Base-by-base conservation (phyloP, 2,888 invertebrate genomes). In the Sarcophaga carnaria region DNA sequence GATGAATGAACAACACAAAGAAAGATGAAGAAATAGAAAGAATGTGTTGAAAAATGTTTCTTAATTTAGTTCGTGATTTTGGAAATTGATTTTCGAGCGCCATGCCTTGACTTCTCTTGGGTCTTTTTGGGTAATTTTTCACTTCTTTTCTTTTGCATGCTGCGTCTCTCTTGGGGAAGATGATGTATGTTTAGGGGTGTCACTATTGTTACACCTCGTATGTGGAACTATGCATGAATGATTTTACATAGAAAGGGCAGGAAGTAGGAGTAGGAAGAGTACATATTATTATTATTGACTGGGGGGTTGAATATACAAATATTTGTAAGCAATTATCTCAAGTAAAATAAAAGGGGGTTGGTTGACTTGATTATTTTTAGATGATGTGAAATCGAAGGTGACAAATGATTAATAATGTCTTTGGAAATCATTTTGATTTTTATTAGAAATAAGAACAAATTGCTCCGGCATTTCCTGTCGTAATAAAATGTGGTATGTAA, bases 41-140 rank as follows among this genome's bases (percentile, higher is more conserved):
- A 82, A 81, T 86, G 81, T 82, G 86, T 71, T 83, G 85, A 78
- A 84, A 80, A 70, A 78, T 74, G 71, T 83, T 84, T 80, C 71
- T 83, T 82, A 72, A 82, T 81, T 81, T 82, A 79, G 72, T 84
- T 87, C 77, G 76, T 86, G 81, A 80, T 87, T 83, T 80, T 60
- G 81, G 71, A 54, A 85, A 85, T 88, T 86, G 86, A 88, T 81
- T 88, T 88, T 86, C 88, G 81, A 83, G 85, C 76, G 10, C 1
- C 5, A 14, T 54, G 12, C 17, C 17, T 54, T 54, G 12, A 54
- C 54, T 54, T 14, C 54, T 54, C 54, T 54, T 12, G 54, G 54
- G 54, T 54, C 80, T 3, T 74, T 74, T 71, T 80, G 59, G 59
- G 80, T 80, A 87, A 88, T 88, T 88, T 88, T 88, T 87, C 87